Percentiles rank a stretch among this genome's conserved stretches.
Evolutionary conservation across 2,888 invertebrate genomes (phyloP).

Genomic region (Sialis lutaria): DNA sequence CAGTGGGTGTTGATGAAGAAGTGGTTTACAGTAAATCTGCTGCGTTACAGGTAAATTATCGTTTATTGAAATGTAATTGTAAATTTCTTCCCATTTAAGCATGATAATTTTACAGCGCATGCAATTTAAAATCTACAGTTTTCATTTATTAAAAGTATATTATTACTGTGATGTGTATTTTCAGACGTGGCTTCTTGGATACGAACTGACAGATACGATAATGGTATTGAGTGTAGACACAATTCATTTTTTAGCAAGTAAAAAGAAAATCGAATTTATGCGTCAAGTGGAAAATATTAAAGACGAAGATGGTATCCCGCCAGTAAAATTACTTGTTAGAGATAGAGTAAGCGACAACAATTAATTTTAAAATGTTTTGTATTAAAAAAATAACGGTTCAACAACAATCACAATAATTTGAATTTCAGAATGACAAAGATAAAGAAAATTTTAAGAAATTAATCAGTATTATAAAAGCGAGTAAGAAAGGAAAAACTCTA

Average conservation of each 20-base stretch:
- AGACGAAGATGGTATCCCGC: slow-evolving; percentile 62
- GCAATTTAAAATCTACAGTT: neutral
- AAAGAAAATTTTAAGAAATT: slow-evolving; percentile 70
- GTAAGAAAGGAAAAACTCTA: slow-evolving; percentile 72
- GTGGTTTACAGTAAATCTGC: slow-evolving; percentile 93
- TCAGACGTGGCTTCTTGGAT: slow-evolving; percentile 91
- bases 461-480: slow-evolving; percentile 57
- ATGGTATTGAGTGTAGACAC: slow-evolving; percentile 75
- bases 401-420: neutral
- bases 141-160: neutral
- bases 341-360: slow-evolving; percentile 58
- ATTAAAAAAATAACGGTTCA: neutral
- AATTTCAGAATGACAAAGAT: slow-evolving; percentile 68
- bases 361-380: neutral
- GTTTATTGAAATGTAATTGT: neutral
- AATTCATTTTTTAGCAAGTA: slow-evolving; percentile 84
- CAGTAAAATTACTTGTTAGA: slow-evolving; percentile 69
- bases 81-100: too few relatives aligned
- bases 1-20: slow-evolving; percentile 89
- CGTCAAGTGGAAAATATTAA: slow-evolving; percentile 73
- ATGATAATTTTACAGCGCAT: too few relatives aligned
- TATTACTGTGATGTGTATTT: neutral
- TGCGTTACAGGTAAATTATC: slow-evolving; percentile 59
- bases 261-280: slow-evolving; percentile 95
- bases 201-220: slow-evolving; percentile 91